Base-by-base conservation (phyloP, 2,888 invertebrate species). In the Drosophila hawaiiensis region DNA sequence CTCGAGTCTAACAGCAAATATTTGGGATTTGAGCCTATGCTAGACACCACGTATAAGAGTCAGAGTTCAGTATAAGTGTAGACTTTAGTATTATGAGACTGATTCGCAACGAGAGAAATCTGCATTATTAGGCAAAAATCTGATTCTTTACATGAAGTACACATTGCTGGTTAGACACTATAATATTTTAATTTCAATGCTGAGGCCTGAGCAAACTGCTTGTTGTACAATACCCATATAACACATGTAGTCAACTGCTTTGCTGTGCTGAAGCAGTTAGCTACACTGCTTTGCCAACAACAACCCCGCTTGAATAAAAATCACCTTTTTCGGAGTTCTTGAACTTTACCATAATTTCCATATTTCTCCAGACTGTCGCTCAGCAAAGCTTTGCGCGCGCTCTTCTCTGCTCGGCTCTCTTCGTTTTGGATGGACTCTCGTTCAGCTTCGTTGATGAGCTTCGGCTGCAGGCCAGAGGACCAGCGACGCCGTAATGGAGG, bases 301-400 rank as follows among this genome's bases (percentile, higher is more conserved):
- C 35, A 16, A 16, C 60, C 28, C 25, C 19, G 10, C 10, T 25
- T 47, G 9, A 19, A 14, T 3, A 5, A 2, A n/a, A 3, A 16
- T 12, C 39, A 47, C n/a, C 39, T 52, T 47, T 12, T 77, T 73
- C 76, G 78, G 78, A 76, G 7, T 62, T 2, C 12, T 3, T 0
- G 1, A 76, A 37, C 55, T 65, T 75, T 41, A 47, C 41, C 52
- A 54, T 10, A 37, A 28, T 47, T 47, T 25, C 4, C 4, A 9
- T 10, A 58, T 49, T 74, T 37, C 83, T 60, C 88, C 83, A 59
- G 22, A 0, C 19, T 4, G 5, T 49, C 43, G 33, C 76, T 76
- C 61, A 56, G 58, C 43, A 64, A 80, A 79, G 72, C 72, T 67
- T 63, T 5, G 16, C 16, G 28, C n/a, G 10, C 22, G 22, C 65